Percentiles rank a stretch among this genome's conserved stretches.
Conservation (phyloP, 2,888 invertebrate genomes). For the Diogma glabrata region DNA sequence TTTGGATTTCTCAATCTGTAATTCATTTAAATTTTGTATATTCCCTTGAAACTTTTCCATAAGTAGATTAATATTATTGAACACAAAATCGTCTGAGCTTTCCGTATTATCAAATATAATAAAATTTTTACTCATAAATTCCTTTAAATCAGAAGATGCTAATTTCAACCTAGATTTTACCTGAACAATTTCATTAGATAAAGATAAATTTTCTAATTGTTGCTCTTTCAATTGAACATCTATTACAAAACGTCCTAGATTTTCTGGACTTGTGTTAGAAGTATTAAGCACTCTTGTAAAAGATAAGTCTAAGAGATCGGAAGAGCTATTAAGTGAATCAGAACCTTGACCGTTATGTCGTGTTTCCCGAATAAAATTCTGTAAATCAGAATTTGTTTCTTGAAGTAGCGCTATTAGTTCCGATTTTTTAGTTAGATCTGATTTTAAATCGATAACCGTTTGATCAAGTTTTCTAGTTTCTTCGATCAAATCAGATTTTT, state of each 20-base stretch:
- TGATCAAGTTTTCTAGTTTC: background rate
- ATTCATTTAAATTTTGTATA: no score
- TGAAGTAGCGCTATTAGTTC: conserved; percentile 22
- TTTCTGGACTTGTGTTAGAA: conserved; percentile 28
- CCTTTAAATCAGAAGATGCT: no score
- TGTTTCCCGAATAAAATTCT: conserved; percentile 27
- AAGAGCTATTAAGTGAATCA: conserved; percentile 23
- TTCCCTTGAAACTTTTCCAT: no score
- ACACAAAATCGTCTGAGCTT: no score
- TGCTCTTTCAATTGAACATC: conserved; percentile 33
- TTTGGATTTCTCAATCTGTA: no score
- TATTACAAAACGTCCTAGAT: conserved; percentile 30
- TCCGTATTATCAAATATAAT: no score
- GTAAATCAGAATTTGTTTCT: conserved; percentile 27
- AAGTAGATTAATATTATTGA: no score
- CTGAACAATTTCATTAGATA: conserved; percentile 23
- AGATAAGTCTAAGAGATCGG: conserved; percentile 28
- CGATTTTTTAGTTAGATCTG: conserved; percentile 5
- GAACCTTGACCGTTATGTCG: conserved; percentile 21
- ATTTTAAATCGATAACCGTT: background rate
- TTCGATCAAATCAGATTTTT: background rate
- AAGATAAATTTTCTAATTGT: conserved; percentile 27
- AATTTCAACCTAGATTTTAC: no score
- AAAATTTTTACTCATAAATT: no score
- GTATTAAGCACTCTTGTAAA: conserved; percentile 22